These are phyloP conservation scores for Tiaroga cobitis DNA, from an alignment of 2,797 vertebrate species.

Conservation along the genomic window DNA sequence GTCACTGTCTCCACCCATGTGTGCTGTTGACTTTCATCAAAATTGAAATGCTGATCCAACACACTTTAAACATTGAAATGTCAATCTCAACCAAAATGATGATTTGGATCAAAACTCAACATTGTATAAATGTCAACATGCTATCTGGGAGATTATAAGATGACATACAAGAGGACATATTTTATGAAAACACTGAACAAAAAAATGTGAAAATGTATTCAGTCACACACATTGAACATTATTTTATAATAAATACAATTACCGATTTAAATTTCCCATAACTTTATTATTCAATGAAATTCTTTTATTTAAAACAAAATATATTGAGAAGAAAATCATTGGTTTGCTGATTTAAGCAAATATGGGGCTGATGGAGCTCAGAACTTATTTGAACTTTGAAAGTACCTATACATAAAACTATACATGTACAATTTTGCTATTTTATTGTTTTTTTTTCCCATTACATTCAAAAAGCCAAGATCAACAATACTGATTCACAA, in stretches of 20 bases:
- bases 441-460: slow-evolving; percentile 65
- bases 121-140: too few species aligned
- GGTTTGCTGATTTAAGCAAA: slow-evolving; percentile 26
- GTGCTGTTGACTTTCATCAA: too few species aligned
- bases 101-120: too few species aligned
- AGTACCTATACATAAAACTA: slow-evolving; percentile 69
- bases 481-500: slow-evolving; percentile 70
- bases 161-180: background rate
- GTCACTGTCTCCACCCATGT: too few species aligned
- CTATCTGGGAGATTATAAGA: too few species aligned
- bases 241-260: slow-evolving; percentile 12
- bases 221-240: background rate
- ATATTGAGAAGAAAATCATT: slow-evolving; percentile 3
- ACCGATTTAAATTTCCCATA: background rate
- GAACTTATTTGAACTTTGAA: slow-evolving; percentile 59
- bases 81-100: too few species aligned
- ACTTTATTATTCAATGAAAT: slow-evolving; percentile 52
- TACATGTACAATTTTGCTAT: slow-evolving; percentile 71
- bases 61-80: too few species aligned
- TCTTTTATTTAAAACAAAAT: slow-evolving; percentile 45
- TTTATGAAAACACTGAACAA: slow-evolving; percentile 11
- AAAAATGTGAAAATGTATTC: background rate
- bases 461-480: slow-evolving; percentile 66
- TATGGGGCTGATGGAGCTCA: slow-evolving; percentile 46
- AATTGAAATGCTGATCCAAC: too few species aligned